Evolutionary conservation across 2,113 vertebrate species (phyloP).

Genomic region (Eidolon helvum): DNA sequence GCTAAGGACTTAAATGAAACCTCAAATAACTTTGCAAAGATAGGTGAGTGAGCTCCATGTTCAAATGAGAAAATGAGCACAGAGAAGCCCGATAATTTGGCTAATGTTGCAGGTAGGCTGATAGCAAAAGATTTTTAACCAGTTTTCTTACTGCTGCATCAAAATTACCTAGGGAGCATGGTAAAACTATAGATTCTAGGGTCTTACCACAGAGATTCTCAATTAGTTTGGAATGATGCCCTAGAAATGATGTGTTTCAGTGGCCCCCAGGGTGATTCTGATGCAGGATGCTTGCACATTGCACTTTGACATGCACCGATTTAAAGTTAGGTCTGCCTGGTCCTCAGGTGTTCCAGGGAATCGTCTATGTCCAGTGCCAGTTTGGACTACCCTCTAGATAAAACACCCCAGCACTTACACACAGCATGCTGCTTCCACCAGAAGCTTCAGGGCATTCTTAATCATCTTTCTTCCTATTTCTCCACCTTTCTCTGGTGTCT

Average conservation of each 20-base stretch:
- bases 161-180: background rate
- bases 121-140: background rate
- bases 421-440: background rate
- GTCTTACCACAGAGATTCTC: background rate
- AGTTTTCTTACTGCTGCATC: background rate
- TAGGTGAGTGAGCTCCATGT: background rate
- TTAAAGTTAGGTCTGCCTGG: background rate
- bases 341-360: background rate
- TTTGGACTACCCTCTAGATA: background rate
- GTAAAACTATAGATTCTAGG: background rate
- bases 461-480: background rate
- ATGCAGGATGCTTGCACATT: background rate
- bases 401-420: rapidly evolving
- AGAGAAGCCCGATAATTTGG: background rate
- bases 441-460: background rate
- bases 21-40: background rate
- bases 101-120: background rate
- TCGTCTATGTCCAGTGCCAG: background rate
- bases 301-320: background rate
- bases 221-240: background rate
- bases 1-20: background rate
- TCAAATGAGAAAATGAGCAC: background rate
- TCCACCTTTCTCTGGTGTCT: background rate
- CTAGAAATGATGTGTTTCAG: background rate
- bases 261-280: background rate